Conservation (phyloP, 2,888 invertebrate species). For the Cosmia trapezina region DNA sequence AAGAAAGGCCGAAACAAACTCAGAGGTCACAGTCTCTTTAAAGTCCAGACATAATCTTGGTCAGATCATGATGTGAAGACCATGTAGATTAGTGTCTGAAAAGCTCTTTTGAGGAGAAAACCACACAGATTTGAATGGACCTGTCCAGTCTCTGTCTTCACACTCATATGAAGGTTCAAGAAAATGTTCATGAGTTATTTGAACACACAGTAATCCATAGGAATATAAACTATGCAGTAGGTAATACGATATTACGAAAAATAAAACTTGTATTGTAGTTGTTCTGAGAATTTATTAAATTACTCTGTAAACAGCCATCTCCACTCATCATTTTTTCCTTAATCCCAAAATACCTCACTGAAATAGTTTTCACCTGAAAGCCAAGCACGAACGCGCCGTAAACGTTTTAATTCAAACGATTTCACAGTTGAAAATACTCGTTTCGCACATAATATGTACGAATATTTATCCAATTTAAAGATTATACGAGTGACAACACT, state of each 20-base stretch:
- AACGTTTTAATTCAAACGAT: too few species aligned
- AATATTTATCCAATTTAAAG: too few species aligned
- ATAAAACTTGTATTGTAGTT: neutral
- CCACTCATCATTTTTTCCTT: too few species aligned
- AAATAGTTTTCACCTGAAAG: too few species aligned
- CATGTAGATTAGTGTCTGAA: neutral
- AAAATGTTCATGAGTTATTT: neutral
- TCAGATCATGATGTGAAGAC: neutral
- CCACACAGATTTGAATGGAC: neutral
- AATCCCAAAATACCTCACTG: too few species aligned
- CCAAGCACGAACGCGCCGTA: too few species aligned
- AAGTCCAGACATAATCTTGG: neutral
- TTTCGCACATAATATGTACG: too few species aligned
- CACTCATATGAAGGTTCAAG: neutral
- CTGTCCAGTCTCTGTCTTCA: neutral
- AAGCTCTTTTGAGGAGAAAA: neutral
- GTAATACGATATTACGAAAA: neutral
- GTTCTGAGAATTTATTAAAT: neutral
- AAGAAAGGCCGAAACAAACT: neutral
- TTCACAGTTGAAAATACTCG: too few species aligned
- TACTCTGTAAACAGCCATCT: neutral
- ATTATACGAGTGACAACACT: too few species aligned
- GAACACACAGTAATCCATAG: neutral
- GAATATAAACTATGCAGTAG: neutral
- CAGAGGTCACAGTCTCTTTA: neutral